These are phyloP conservation scores for Lycocorax pyrrhopterus DNA, from an alignment of 2,113 vertebrate genomes.

Conservation along the genomic window DNA sequence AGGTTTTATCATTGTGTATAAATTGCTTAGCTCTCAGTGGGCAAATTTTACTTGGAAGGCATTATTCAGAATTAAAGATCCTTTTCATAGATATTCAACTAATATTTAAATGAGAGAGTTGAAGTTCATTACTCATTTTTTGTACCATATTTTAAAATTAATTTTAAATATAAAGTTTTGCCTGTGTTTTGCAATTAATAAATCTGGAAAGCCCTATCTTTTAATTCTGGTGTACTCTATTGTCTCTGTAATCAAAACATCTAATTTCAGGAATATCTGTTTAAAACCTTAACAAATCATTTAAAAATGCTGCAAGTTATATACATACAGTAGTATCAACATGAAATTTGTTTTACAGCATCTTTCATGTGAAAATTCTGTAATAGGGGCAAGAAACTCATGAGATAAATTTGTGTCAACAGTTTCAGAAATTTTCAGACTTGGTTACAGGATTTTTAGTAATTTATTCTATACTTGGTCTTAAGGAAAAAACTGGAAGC, in stretches of 20 bases:
- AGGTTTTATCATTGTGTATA: neutral
- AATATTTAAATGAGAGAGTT: neutral
- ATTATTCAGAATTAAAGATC: neutral
- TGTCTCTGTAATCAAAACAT: neutral
- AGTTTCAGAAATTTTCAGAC: neutral
- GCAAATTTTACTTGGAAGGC: neutral
- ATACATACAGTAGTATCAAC: neutral
- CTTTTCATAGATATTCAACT: neutral
- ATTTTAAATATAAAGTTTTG: neutral
- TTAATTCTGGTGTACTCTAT: neutral
- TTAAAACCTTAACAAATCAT: neutral
- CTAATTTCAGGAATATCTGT: neutral
- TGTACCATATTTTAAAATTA: neutral
- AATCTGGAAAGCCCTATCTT: neutral
- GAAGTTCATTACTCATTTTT: neutral
- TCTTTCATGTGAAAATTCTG: neutral
- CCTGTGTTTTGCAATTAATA: neutral
- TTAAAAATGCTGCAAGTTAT: neutral
- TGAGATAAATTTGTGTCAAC: neutral
- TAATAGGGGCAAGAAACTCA: neutral
- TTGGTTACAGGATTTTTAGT: neutral
- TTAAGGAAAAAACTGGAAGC: neutral
- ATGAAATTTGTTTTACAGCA: neutral
- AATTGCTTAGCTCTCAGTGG: neutral
- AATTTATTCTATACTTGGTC: neutral